Percentiles rank a stretch among this genome's conserved stretches.
phyloP scores from a whole-genome alignment of 2,113 vertebrate genomes.

The Proteles cristata region DNA sequence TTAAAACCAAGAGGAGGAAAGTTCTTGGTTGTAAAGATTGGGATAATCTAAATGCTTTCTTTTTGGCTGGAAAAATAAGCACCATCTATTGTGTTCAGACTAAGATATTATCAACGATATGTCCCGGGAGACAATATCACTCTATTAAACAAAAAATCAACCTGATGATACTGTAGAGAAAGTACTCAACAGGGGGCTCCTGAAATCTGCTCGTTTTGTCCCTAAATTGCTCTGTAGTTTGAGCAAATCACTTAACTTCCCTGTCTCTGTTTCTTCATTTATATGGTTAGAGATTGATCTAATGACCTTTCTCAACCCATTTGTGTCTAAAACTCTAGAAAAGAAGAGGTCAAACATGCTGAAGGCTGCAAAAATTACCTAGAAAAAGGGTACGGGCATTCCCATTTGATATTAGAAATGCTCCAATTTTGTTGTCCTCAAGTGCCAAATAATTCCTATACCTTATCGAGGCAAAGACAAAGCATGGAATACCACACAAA shows the following conservation, averaged over 20 bases:
- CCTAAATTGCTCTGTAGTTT: not conserved
- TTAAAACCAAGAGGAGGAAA: not conserved
- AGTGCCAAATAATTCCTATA: not conserved
- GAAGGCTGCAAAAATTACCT: not conserved
- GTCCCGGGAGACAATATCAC: not conserved
- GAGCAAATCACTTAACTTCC: not conserved
- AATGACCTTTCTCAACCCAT: not conserved
- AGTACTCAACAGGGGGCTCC: not conserved
- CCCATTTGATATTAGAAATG: not conserved
- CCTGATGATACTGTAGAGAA: too few species aligned
- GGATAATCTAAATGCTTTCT: slow-evolving; percentile 1
- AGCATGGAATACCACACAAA: not conserved
- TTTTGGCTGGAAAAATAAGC: slow-evolving; percentile 29
- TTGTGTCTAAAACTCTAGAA: not conserved
- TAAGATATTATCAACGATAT: not conserved
- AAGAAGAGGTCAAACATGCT: not conserved
- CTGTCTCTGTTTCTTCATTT: not conserved
- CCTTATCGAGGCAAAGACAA: not conserved
- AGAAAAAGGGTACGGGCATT: not conserved
- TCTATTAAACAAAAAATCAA: not conserved
- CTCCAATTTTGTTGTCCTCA: not conserved
- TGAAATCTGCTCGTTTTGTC: not conserved
- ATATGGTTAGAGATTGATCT: not conserved
- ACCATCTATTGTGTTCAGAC: not conserved
- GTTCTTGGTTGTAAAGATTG: not conserved